phyloP scores from a whole-genome alignment of 2,888 invertebrate species.

The Eilema depressum region DNA sequence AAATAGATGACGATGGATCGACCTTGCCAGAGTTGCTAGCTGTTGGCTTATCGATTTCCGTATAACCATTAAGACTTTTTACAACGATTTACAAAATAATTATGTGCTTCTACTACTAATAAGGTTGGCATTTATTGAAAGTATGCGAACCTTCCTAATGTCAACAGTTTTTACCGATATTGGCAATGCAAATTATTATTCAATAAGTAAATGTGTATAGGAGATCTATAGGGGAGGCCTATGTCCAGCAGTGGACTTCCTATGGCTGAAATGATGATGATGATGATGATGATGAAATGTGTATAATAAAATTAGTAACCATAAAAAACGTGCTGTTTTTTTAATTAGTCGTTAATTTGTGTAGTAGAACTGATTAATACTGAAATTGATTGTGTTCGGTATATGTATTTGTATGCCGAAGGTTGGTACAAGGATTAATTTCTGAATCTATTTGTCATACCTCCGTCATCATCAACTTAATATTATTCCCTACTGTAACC shows the following conservation, averaged over 20 bases:
- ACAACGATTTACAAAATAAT: conserved; percentile 16
- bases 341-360: background rate
- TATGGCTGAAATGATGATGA: no score
- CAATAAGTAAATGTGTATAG: background rate
- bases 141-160: background rate
- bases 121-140: background rate
- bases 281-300: no score
- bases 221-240: no score
- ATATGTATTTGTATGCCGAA: no score
- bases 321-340: background rate
- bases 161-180: background rate
- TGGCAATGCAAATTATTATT: background rate
- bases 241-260: no score
- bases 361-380: background rate
- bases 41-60: conserved; percentile 55
- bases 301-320: no score
- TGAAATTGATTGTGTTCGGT: no score
- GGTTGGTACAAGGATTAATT: no score
- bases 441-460: background rate
- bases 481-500: no score
- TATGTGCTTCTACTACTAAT: background rate
- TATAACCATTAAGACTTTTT: conserved; percentile 34
- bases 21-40: conserved; percentile 45
- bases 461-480: background rate
- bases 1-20: conserved; percentile 43